Evolutionary conservation across 2,113 vertebrate genomes (phyloP), one percentile per base, ranked within the genome.

Genomic region (Hydrolagus affinis): DNA sequence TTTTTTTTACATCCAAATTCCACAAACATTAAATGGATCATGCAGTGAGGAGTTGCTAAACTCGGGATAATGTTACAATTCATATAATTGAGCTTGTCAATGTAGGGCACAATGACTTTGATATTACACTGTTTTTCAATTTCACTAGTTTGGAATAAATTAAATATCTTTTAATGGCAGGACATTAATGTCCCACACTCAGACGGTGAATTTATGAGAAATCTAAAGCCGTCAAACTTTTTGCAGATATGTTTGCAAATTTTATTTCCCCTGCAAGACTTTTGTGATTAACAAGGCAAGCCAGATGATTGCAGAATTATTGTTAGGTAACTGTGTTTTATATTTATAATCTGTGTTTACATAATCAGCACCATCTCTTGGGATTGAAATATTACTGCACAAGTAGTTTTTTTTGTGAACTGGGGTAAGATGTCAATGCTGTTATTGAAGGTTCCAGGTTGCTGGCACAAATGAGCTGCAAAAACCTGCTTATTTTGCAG

Each of bases 401-500:
- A 10, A 28, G 19, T 66, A 68, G 62, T 91, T 86, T 90, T 89
- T 21, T 88, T 0, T 89, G 88, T 88, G 86, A 62, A 32, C 87
- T 77, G 78, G 90, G 90, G 91, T 87, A 90, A 85, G 66, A 87
- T 91, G 89, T 89, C 88, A 92, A 86, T 87, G 85, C 0, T 88
- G 74, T 91, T 92, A 90, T 89, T 92, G 88, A 92, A 86, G 89
- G 44, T 88, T 92, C 91, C 88, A 91, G 85, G 90, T 89, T 87
- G 86, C 86, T 88, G 88, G 73, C 89, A 85, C 88, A 86, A 92
- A 92, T 91, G 90, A 92, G 85, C 88, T 90, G 86, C 91, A 23
- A 17, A 90, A 91, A 91, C 78, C 87, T 88, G 88, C 78, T 92
- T 92, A 91, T 91, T 92, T 93, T 92, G 91, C 89, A 91, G 6